A percentile compares a stretch with the other conserved stretches of the same genome.
phyloP scores from a whole-genome alignment of 2,888 invertebrate species.

The Tenodera sinensis region DNA sequence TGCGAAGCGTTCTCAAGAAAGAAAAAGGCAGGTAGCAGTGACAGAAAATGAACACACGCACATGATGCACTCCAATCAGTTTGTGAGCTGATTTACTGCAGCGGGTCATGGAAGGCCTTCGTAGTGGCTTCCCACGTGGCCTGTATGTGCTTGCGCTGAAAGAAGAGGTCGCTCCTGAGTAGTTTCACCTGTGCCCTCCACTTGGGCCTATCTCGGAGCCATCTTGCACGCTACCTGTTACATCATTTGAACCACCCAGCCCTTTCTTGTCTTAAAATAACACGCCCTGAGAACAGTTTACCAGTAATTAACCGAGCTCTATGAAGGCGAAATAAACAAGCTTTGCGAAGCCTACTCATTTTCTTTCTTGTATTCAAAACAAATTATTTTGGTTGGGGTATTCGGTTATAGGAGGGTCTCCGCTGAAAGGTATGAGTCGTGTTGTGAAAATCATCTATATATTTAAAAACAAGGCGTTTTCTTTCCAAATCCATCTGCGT shows the following conservation, averaged over 20 bases:
- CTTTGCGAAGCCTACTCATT: not conserved
- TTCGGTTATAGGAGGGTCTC: no score
- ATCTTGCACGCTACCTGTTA: not conserved
- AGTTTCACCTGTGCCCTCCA: not conserved
- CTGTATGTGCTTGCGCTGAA: not conserved
- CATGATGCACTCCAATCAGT: not conserved
- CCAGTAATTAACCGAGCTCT: not conserved
- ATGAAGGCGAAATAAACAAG: not conserved
- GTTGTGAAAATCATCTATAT: no score
- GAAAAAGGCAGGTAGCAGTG: not conserved
- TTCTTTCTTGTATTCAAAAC: no score
- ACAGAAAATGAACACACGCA: not conserved
- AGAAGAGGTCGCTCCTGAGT: not conserved
- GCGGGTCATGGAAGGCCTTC: not conserved
- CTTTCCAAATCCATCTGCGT: no score
- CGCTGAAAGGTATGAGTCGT: no score
- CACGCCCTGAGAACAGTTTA: not conserved
- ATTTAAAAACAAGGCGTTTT: no score
- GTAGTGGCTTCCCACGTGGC: not conserved
- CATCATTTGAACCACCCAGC: not conserved
- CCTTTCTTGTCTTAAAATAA: not conserved
- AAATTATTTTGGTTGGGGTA: no score
- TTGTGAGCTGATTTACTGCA: not conserved
- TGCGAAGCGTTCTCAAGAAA: no score
- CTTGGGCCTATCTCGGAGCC: not conserved